phyloP scores from a whole-genome alignment of 2,888 invertebrate genomes.

The Nomada ferruginata region DNA sequence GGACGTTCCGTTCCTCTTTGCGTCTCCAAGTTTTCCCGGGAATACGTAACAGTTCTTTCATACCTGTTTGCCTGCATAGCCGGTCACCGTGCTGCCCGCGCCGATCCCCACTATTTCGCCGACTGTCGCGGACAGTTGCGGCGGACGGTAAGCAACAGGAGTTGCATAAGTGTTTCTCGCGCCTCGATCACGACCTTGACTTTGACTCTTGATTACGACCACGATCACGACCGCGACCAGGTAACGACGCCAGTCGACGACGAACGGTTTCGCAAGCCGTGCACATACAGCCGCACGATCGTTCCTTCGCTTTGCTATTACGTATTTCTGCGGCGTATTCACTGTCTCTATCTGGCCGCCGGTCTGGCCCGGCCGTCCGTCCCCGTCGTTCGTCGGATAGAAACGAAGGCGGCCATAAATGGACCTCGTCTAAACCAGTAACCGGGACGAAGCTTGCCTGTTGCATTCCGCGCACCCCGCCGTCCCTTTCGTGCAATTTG shows the following conservation, averaged over 20 bases:
- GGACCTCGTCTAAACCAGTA: conserved; percentile 1
- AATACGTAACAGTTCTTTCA: conserved; percentile 67
- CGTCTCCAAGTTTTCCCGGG: conserved; percentile 51
- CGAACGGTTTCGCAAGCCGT: conserved; percentile 72
- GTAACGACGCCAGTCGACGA: conserved; percentile 63
- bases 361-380: neutral
- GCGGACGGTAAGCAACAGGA: conserved; percentile 47
- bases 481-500: neutral
- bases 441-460: neutral
- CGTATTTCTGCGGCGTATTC: neutral
- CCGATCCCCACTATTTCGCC: conserved; percentile 33
- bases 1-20: conserved; percentile 9
- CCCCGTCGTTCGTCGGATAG: too few relatives aligned
- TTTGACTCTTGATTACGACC: conserved; percentile 82
- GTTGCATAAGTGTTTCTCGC: conserved; percentile 78
- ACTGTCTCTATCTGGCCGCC: neutral
- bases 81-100: conserved; percentile 50
- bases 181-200: conserved; percentile 81
- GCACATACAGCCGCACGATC: conserved; percentile 49
- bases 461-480: neutral
- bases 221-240: conserved; percentile 70
- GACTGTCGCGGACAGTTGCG: conserved; percentile 18
- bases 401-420: neutral
- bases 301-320: conserved; percentile 11
- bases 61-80: conserved; percentile 58